phyloP scores from a whole-genome alignment of 2,888 invertebrate species.

The Dicycla oo region DNA sequence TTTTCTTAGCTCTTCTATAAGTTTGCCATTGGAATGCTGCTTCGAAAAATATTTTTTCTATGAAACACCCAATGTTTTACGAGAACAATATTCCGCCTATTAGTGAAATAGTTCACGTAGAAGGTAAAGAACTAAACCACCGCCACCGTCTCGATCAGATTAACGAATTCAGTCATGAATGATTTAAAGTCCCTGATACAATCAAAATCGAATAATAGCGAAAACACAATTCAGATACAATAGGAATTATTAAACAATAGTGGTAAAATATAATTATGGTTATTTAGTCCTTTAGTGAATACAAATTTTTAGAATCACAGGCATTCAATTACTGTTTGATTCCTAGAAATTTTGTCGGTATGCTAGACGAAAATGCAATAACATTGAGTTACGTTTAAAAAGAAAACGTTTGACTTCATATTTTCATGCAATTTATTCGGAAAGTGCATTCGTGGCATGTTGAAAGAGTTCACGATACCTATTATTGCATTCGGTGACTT shows the following conservation, averaged over 20 bases:
- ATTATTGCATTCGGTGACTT: constrained; percentile 43
- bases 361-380: constrained; percentile 43
- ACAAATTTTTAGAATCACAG: constrained; percentile 24
- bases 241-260: constrained; percentile 33
- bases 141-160: constrained; percentile 15
- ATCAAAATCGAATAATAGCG: constrained; percentile 41
- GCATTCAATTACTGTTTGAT: constrained; percentile 50
- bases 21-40: not conserved
- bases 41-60: not conserved
- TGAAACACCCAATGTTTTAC: not conserved
- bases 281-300: constrained; percentile 30
- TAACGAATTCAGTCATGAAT: constrained; percentile 31
- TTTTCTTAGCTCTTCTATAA: not conserved
- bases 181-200: constrained; percentile 45
- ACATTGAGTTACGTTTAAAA: constrained; percentile 32
- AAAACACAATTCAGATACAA: constrained; percentile 39
- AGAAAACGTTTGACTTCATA: constrained; percentile 49
- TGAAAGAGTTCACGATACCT: constrained; percentile 34
- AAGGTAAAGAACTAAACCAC: not conserved
- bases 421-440: constrained; percentile 53
- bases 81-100: not conserved
- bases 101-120: constrained; percentile 16
- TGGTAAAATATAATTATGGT: constrained; percentile 41
- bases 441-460: constrained; percentile 44
- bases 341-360: constrained; percentile 36